A percentile compares a stretch with the other conserved stretches of the same genome.
These are phyloP conservation scores for Nanorana parkeri DNA, from an alignment of 2,113 vertebrate species.

Conservation along the genomic window DNA sequence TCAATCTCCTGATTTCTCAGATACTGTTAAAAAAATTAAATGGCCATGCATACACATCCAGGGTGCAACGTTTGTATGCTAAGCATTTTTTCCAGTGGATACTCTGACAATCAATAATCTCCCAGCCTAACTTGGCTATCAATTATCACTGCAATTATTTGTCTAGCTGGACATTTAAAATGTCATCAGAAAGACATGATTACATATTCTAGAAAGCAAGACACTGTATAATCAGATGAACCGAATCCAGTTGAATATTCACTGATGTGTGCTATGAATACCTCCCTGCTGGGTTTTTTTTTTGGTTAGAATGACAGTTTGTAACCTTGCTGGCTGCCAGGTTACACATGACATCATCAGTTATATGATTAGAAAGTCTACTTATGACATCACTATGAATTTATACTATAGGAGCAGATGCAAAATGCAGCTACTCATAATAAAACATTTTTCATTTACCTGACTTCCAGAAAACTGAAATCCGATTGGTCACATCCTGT, in stretches of 20 bases:
- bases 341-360: constrained; percentile 20
- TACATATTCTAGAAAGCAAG: constrained; percentile 82
- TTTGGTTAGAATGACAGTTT: constrained; percentile 64
- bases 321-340: constrained; percentile 66
- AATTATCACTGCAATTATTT: constrained; percentile 89
- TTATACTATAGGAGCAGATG: too few species aligned
- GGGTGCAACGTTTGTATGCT: constrained; percentile 77
- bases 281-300: constrained; percentile 64
- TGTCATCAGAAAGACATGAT: constrained; percentile 88
- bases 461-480: too few species aligned
- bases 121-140: constrained; percentile 80
- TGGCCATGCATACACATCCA: constrained; percentile 69
- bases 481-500: too few species aligned
- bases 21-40: constrained; percentile 5
- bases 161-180: constrained; percentile 88
- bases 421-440: too few species aligned
- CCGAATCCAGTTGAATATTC: constrained; percentile 77
- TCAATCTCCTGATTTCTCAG: too few species aligned
- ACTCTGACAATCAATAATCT: constrained; percentile 84
- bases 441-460: too few species aligned
- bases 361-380: too few species aligned
- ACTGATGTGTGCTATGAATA: constrained; percentile 66
- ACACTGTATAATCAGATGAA: constrained; percentile 83
- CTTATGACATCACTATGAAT: too few species aligned
- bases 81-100: constrained; percentile 75